Evolutionary conservation across 2,113 vertebrate genomes (phyloP).

Genomic region (Cranoglanis bouderius): DNA sequence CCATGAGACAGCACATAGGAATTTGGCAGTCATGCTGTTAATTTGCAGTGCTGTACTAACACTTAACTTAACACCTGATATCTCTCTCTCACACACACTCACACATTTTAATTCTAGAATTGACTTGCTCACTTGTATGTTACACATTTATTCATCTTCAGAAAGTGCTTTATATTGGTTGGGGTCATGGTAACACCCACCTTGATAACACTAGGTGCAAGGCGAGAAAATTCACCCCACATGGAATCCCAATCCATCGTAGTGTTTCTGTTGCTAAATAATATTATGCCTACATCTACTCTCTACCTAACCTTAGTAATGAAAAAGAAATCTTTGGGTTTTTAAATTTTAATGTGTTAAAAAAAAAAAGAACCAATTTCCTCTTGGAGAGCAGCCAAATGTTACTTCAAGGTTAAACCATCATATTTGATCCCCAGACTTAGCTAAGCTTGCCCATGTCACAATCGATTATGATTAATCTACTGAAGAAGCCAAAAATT

Average conservation of each 20-base stretch:
- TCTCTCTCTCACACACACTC: background rate
- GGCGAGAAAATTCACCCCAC: background rate
- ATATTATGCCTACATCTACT: background rate
- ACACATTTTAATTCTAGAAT: background rate
- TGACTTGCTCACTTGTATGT: background rate
- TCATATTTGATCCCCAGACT: background rate
- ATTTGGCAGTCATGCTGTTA: constrained; percentile 17
- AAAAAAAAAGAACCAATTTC: background rate
- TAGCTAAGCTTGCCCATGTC: background rate
- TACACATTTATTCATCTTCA: background rate
- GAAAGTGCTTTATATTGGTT: background rate
- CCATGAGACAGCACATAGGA: constrained; percentile 32
- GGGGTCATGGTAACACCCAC: background rate
- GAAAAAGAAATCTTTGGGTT: background rate
- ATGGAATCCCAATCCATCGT: background rate
- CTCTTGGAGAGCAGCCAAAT: background rate
- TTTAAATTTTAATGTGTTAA: background rate
- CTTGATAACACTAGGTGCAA: background rate
- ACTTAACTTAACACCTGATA: background rate
- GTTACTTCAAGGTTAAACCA: background rate
- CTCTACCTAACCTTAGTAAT: background rate
- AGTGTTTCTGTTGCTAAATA: background rate
- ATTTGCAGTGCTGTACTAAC: constrained; percentile 26
- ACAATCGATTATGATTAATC: background rate
- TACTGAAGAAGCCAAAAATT: background rate